Conservation (phyloP, 2,888 invertebrate species). For the Lordiphosa fenestrarum region DNA sequence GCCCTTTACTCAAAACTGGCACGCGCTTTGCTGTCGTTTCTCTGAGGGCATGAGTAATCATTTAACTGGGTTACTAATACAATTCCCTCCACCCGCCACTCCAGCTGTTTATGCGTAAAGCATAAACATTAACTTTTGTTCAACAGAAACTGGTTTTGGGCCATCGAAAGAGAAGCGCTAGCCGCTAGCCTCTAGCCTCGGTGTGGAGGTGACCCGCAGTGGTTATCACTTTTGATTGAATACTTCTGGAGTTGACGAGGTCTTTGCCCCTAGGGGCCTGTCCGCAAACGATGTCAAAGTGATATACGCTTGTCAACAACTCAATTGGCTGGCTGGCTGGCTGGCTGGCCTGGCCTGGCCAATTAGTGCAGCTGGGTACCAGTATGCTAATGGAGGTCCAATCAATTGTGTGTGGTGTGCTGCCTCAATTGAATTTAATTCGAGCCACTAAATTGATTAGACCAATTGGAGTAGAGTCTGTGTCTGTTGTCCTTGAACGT, state of each 20-base stretch:
- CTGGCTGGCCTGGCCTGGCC: no score
- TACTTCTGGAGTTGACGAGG: conserved; percentile 15
- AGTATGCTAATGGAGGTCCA: conserved; percentile 32
- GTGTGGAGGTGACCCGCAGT: conserved; percentile 19
- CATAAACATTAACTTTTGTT: conserved; percentile 38
- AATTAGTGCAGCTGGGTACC: neutral
- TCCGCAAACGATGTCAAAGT: conserved; percentile 39
- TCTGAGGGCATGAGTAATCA: conserved; percentile 44
- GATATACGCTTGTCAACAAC: conserved; percentile 46
- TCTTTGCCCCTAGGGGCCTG: conserved; percentile 35
- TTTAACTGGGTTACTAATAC: conserved; percentile 61
- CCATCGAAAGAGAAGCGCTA: conserved; percentile 11
- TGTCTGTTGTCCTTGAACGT: conserved; percentile 29
- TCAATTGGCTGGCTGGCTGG: conserved; percentile 40
- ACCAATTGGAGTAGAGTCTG: conserved; percentile 21
- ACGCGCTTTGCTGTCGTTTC: conserved; percentile 38
- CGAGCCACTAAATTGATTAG: conserved; percentile 41
- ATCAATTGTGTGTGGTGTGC: conserved; percentile 3
- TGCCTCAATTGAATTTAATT: conserved; percentile 27
- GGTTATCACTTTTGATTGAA: conserved; percentile 8
- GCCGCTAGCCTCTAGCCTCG: neutral
- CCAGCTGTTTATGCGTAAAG: conserved; percentile 32
- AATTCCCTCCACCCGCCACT: neutral
- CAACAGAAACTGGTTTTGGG: conserved; percentile 26
- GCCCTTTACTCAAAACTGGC: conserved; percentile 3